phyloP scores from a whole-genome alignment of 2,113 vertebrate species.

The Glaucidium brasilianum region DNA sequence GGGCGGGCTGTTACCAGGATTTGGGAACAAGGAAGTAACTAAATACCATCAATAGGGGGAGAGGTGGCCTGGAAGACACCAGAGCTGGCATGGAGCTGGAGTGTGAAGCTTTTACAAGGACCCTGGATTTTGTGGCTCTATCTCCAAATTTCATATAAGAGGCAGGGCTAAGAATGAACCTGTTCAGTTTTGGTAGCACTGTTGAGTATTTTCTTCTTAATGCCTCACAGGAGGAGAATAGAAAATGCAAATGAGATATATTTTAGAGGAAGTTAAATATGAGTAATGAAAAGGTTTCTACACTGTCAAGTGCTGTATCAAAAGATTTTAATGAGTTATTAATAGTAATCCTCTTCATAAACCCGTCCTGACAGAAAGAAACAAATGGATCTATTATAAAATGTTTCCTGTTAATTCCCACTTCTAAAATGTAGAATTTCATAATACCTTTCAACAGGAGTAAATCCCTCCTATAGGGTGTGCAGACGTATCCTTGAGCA shows the following conservation, averaged over 20 bases:
- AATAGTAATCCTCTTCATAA: constrained; percentile 1
- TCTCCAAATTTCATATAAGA: background rate
- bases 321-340: constrained; percentile 6
- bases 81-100: background rate
- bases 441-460: background rate
- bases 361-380: background rate
- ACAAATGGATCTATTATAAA: background rate
- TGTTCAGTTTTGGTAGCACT: background rate
- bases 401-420: background rate
- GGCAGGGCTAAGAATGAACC: background rate
- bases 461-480: background rate
- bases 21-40: background rate
- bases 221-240: background rate
- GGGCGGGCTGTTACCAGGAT: background rate
- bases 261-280: background rate
- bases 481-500: background rate
- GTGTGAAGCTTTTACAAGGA: background rate
- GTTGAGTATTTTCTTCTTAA: background rate
- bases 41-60: accelerated
- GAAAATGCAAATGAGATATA: constrained; percentile 4
- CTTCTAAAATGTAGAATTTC: background rate
- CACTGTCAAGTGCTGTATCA: constrained; percentile 14
- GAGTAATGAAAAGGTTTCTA: constrained; percentile 9
- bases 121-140: background rate
- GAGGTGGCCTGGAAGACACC: background rate